Evolutionary conservation across 1,140 invertebrate species (phyloP).

Genomic region (Pogonus chalceus): DNA sequence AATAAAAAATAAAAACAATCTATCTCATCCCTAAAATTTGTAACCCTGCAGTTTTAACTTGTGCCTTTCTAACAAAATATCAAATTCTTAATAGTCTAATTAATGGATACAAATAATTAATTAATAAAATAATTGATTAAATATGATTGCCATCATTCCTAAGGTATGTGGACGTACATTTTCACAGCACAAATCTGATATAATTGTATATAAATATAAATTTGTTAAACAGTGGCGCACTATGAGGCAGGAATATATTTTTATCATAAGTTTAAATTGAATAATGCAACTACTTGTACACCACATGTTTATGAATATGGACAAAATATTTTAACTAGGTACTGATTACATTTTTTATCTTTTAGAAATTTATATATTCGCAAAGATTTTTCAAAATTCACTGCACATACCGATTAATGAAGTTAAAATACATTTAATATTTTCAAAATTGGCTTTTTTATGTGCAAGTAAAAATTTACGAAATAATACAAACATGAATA

Average conservation of each 20-base stretch:
- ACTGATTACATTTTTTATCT: no score
- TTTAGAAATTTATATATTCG: no score
- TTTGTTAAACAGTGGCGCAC: not conserved
- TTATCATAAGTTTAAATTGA: not conserved
- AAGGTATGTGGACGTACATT: not conserved
- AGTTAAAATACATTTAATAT: no score
- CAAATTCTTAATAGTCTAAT: not conserved
- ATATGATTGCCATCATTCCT: slow-evolving; percentile 2
- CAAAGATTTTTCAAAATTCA: no score
- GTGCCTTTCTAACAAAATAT: not conserved
- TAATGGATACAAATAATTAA: not conserved
- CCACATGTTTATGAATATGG: not conserved
- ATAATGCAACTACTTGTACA: not conserved
- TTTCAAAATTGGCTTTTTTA: no score
- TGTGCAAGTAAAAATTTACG: no score
- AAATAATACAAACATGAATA: no score
- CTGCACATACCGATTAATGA: no score
- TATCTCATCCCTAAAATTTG: no score
- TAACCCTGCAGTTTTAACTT: not conserved
- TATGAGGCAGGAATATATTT: no score
- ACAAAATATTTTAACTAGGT: no score
- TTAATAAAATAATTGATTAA: not conserved
- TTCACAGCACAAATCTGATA: slow-evolving; percentile 4
- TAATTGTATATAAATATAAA: not conserved
- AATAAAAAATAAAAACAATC: no score